A percentile compares a stretch with the other conserved stretches of the same genome.
These are phyloP conservation scores for Cebus imitator DNA, from an alignment of 2,113 vertebrate species.

Conservation along the genomic window DNA sequence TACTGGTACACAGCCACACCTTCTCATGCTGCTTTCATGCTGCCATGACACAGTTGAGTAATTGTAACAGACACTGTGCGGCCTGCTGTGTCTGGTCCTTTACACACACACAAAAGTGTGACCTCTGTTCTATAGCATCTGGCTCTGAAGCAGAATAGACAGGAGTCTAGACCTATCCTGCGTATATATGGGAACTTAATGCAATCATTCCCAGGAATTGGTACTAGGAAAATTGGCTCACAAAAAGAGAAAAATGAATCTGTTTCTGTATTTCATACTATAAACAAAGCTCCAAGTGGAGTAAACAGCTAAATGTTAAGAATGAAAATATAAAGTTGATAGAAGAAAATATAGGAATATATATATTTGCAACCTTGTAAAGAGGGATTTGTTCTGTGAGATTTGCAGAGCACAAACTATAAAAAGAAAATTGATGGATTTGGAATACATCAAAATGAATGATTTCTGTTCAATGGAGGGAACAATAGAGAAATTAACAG, in stretches of 20 bases:
- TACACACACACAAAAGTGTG: not conserved
- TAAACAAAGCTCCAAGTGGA: not conserved
- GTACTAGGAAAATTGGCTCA: not conserved
- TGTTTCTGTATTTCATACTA: not conserved
- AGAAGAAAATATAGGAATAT: not conserved
- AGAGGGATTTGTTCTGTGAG: not conserved
- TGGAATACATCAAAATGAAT: not conserved
- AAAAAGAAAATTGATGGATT: not conserved
- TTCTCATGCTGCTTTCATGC: not conserved
- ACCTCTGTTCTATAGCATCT: not conserved
- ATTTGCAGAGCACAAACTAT: not conserved
- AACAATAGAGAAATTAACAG: not conserved
- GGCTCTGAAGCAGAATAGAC: not conserved
- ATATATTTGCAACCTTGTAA: not conserved
- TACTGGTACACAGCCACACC: not conserved
- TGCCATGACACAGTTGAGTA: not conserved
- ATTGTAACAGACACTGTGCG: not conserved
- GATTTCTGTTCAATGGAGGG: not conserved
- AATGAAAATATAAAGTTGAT: not conserved
- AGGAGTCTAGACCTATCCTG: not conserved
- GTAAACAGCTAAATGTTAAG: not conserved
- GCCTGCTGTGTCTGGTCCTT: not conserved
- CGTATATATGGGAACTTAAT: not conserved
- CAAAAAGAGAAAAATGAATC: not conserved
- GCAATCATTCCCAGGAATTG: not conserved